A percentile compares a stretch with the other conserved stretches of the same genome.
phyloP scores from a whole-genome alignment of 2,113 vertebrate genomes.

The Oenanthe melanoleuca region DNA sequence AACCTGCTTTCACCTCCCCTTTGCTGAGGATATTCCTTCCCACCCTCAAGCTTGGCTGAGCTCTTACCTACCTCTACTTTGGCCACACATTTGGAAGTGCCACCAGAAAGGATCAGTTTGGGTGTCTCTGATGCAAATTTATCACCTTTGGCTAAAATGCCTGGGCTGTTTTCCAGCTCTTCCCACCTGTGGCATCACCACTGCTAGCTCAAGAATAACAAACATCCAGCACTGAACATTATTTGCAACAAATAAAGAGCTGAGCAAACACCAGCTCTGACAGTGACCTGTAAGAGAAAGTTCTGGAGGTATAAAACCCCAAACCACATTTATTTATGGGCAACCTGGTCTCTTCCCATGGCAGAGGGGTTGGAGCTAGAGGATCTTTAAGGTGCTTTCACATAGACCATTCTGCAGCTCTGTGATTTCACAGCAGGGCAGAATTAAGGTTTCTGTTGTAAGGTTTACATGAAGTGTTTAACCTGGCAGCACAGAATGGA shows the following conservation, averaged over 20 bases:
- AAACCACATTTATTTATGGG: not conserved
- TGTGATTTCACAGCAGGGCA: not conserved
- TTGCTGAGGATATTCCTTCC: not conserved
- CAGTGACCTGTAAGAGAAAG: not conserved
- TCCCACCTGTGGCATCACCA: not conserved
- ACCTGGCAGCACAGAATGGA: not conserved
- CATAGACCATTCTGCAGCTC: not conserved
- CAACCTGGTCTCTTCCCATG: not conserved
- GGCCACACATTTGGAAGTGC: not conserved
- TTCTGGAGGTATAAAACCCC: not conserved
- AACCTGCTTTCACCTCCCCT: not conserved
- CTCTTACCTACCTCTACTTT: not conserved
- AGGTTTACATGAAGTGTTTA: not conserved
- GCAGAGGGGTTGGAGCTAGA: not conserved
- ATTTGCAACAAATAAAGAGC: not conserved
- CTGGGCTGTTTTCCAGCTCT: not conserved
- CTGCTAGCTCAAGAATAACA: not conserved
- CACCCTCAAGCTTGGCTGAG: not conserved
- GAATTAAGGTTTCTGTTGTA: not conserved
- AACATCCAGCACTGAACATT: not conserved
- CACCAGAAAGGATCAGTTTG: not conserved
- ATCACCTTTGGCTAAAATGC: not conserved
- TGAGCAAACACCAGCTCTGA: not conserved
- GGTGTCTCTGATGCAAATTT: not conserved
- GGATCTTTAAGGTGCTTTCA: not conserved